Conservation (phyloP, 2,888 invertebrate species). For the Trimorus sp. region DNA sequence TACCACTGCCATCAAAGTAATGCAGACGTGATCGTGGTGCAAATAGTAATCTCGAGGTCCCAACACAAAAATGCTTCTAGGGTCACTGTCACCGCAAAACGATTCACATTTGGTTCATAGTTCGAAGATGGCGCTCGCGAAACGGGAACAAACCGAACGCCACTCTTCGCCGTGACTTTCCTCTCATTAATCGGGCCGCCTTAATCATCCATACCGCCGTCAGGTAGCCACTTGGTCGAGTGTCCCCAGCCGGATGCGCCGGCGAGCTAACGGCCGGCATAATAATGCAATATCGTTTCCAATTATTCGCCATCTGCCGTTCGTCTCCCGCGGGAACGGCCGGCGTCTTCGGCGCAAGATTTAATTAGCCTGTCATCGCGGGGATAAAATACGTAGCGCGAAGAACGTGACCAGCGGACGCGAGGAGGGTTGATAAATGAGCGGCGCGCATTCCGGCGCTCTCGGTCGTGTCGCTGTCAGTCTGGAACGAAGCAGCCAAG, state of each 20-base stretch:
- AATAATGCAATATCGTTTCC: slow-evolving; percentile 35
- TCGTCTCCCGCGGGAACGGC: slow-evolving; percentile 6
- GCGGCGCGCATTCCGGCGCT: slow-evolving; percentile 41
- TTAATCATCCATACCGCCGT: no score
- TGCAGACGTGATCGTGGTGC: no score
- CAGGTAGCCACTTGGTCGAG: slow-evolving; percentile 29
- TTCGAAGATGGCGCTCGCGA: no score
- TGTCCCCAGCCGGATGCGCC: slow-evolving; percentile 20
- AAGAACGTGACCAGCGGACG: slow-evolving; percentile 35
- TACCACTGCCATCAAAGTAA: no score
- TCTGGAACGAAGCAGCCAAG: slow-evolving; percentile 43
- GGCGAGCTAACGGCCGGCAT: slow-evolving; percentile 32
- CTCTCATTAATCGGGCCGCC: no score
- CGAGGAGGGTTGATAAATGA: slow-evolving; percentile 48
- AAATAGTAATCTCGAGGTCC: no score
- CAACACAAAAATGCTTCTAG: no score
- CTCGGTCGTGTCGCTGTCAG: slow-evolving; percentile 57
- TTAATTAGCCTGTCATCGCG: slow-evolving; percentile 45
- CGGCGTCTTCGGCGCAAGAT: slow-evolving; percentile 31
- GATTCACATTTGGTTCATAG: no score
- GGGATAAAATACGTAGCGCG: slow-evolving; percentile 40
- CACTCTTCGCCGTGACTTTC: no score
- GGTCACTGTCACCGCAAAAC: no score
- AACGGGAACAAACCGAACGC: no score
- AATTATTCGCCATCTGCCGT: slow-evolving; percentile 38